Percentiles rank a stretch among this genome's conserved stretches.
Conservation (phyloP, 2,113 vertebrate species). For the Psettodes erumei region DNA sequence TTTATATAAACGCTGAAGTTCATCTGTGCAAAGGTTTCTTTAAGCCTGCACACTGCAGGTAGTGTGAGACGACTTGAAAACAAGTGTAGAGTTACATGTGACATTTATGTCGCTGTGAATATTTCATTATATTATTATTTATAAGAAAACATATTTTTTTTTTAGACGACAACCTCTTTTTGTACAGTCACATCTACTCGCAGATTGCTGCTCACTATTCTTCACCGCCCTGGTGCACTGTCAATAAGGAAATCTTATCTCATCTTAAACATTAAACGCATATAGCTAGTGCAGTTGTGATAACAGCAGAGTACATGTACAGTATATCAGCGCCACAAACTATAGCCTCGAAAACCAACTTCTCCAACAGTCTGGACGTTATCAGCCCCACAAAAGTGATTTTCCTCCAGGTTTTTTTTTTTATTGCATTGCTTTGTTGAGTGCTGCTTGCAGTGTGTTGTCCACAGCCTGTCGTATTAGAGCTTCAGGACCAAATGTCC, state of each 20-base stretch:
- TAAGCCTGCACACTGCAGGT: not conserved
- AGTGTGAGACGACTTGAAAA: not conserved
- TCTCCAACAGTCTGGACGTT: not conserved
- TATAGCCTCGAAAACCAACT: not conserved
- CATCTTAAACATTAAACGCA: not conserved
- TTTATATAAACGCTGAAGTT: constrained; percentile 50
- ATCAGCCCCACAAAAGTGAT: not conserved
- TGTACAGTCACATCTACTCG: not conserved
- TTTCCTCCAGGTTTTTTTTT: not conserved
- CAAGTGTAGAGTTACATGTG: not conserved
- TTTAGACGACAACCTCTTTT: no score
- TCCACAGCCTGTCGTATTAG: not conserved
- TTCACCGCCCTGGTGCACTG: not conserved
- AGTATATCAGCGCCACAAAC: not conserved
- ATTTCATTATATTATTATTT: no score
- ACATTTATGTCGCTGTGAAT: not conserved
- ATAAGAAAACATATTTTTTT: no score
- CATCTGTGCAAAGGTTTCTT: constrained; percentile 59
- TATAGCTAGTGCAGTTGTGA: not conserved
- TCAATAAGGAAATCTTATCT: not conserved
- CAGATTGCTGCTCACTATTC: not conserved
- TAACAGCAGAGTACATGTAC: not conserved
- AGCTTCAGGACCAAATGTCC: not conserved
- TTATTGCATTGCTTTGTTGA: not conserved
- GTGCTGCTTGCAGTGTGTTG: not conserved